phyloP scores from a whole-genome alignment of 2,888 invertebrate species.

The Diloba caeruleocephala region DNA sequence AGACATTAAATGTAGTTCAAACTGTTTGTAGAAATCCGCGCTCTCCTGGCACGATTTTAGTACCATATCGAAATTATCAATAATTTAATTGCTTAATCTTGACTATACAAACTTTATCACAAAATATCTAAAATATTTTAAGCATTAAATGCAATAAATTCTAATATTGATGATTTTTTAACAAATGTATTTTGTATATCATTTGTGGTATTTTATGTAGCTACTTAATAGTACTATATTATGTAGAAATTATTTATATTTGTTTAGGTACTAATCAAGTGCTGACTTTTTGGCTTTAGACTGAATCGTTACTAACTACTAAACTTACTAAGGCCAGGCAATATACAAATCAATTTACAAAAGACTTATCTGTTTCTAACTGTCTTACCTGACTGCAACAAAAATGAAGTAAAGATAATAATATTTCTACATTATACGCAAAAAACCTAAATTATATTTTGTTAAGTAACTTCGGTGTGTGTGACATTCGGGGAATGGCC shows the following conservation, averaged over 20 bases:
- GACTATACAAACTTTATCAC: constrained; percentile 18
- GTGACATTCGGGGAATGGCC: no score
- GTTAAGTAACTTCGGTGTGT: no score
- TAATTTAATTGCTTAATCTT: constrained; percentile 20
- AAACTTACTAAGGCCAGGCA: constrained; percentile 7
- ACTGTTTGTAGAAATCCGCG: constrained; percentile 12
- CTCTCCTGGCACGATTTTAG: constrained; percentile 4
- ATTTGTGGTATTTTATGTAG: constrained; percentile 55
- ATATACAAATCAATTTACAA: neutral
- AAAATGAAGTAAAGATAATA: no score
- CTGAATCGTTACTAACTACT: constrained; percentile 17
- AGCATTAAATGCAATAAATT: constrained; percentile 81
- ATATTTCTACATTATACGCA: no score
- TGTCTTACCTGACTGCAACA: no score
- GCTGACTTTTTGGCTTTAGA: constrained; percentile 4
- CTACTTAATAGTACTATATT: constrained; percentile 24
- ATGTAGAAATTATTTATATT: constrained; percentile 17
- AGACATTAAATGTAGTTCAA: no score
- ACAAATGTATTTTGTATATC: constrained; percentile 69
- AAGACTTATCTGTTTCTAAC: neutral
- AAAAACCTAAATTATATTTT: no score
- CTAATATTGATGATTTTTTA: constrained; percentile 59
- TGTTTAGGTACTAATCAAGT: constrained; percentile 18
- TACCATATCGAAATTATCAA: constrained; percentile 48
- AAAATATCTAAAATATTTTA: no score